phyloP scores from a whole-genome alignment of 2,888 invertebrate genomes.

The Drosophila kanekoi region DNA sequence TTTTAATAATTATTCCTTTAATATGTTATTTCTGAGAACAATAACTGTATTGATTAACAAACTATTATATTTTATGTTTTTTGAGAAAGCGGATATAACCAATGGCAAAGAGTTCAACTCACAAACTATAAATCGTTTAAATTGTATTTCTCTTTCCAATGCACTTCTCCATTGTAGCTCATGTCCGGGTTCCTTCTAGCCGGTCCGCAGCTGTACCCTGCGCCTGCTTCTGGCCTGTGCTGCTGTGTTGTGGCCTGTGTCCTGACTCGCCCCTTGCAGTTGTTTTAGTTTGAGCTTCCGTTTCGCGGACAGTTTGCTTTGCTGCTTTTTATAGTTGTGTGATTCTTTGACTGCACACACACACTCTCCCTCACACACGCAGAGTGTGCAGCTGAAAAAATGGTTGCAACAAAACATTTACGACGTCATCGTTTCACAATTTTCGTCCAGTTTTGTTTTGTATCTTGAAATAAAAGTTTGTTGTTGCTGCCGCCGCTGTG shows the following conservation, averaged over 20 bases:
- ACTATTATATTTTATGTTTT: no score
- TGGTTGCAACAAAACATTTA: slow-evolving; percentile 78
- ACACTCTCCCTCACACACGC: slow-evolving; percentile 1
- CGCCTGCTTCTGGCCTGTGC: not conserved
- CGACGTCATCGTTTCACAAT: slow-evolving; percentile 79
- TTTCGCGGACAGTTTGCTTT: slow-evolving; percentile 79
- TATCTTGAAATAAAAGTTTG: slow-evolving; percentile 61
- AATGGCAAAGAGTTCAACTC: no score
- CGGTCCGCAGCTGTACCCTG: slow-evolving; percentile 4
- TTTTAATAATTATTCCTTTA: no score
- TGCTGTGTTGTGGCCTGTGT: slow-evolving; percentile 21
- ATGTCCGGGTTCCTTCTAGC: no score
- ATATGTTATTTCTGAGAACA: no score
- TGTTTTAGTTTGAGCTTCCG: slow-evolving; percentile 75
- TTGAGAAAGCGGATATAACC: no score
- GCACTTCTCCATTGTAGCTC: not conserved
- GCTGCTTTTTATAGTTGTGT: slow-evolving; percentile 60
- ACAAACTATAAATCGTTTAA: no score
- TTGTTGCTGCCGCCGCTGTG: slow-evolving; percentile 30
- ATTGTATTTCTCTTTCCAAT: no score
- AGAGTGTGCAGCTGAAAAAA: slow-evolving; percentile 17
- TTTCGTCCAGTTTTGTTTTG: slow-evolving; percentile 65
- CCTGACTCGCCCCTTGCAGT: slow-evolving; percentile 53
- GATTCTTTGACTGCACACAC: slow-evolving; percentile 44
- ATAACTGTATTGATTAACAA: no score